Percentiles rank a stretch among this genome's conserved stretches.
These are phyloP conservation scores for Anomalospiza imberbis DNA, from an alignment of 2,797 vertebrate genomes.

Conservation along the genomic window DNA sequence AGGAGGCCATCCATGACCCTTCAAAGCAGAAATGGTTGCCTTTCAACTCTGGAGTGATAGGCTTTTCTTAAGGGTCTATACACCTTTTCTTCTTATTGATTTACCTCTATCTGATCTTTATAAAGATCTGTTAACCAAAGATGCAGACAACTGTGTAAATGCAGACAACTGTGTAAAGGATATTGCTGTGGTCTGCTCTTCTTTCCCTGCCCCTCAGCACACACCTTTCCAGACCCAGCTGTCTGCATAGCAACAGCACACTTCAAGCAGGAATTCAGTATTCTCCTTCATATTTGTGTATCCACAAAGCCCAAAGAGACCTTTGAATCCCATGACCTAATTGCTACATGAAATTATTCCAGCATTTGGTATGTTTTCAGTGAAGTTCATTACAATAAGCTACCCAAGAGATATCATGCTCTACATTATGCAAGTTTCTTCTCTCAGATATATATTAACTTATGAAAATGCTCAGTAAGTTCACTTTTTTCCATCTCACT, in stretches of 20 bases:
- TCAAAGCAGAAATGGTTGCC: background rate
- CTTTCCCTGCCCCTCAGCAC: background rate
- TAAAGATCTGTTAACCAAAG: background rate
- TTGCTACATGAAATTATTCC: constrained; percentile 31
- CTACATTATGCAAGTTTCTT: background rate
- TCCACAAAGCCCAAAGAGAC: background rate
- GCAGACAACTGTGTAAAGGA: background rate
- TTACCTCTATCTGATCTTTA: background rate
- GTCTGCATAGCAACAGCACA: background rate
- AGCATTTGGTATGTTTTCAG: background rate
- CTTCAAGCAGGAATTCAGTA: background rate
- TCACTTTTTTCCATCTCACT: background rate
- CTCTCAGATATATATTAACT: background rate
- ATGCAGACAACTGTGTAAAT: background rate
- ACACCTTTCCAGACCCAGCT: background rate
- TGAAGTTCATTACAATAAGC: constrained; percentile 25
- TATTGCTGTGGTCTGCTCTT: background rate
- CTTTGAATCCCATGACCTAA: constrained; percentile 21
- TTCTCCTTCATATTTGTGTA: background rate
- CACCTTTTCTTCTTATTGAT: background rate
- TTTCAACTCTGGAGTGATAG: background rate
- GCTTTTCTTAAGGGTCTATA: background rate
- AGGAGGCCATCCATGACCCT: background rate
- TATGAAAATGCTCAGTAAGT: background rate
- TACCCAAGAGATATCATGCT: background rate